These are phyloP conservation scores for Galemys pyrenaicus DNA, from an alignment of 2,113 vertebrate species.

Conservation along the genomic window DNA sequence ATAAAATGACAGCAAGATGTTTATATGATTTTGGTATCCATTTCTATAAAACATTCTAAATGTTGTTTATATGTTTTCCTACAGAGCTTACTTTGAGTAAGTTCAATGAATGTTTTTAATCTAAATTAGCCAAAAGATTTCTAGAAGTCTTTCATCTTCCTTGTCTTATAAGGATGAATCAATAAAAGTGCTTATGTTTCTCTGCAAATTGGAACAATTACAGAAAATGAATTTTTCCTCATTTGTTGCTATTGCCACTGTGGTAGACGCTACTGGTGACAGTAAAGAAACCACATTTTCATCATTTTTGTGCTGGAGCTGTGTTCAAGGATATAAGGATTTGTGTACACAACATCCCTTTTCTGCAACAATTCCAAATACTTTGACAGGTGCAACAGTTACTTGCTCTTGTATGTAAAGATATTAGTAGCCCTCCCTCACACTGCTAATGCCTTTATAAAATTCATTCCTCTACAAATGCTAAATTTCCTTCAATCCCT, in stretches of 20 bases:
- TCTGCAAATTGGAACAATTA: background rate
- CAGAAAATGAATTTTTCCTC: background rate
- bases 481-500: background rate
- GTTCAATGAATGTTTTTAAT: background rate
- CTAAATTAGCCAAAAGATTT: background rate
- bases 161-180: background rate
- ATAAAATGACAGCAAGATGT: background rate
- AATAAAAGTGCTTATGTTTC: background rate
- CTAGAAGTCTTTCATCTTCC: background rate
- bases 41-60: background rate
- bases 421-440: background rate
- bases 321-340: background rate
- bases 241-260: background rate
- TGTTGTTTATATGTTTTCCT: background rate
- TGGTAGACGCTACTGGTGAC: background rate
- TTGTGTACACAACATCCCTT: background rate
- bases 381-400: background rate
- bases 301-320: background rate
- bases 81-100: background rate
- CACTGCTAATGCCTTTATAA: slow-evolving; percentile 36
- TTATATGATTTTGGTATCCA: background rate
- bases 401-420: slow-evolving; percentile 45
- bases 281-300: background rate
- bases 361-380: background rate
- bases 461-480: slow-evolving; percentile 21